Evolutionary conservation across 2,797 vertebrate genomes (phyloP).

Genomic region (Rhodeus uyekii): DNA sequence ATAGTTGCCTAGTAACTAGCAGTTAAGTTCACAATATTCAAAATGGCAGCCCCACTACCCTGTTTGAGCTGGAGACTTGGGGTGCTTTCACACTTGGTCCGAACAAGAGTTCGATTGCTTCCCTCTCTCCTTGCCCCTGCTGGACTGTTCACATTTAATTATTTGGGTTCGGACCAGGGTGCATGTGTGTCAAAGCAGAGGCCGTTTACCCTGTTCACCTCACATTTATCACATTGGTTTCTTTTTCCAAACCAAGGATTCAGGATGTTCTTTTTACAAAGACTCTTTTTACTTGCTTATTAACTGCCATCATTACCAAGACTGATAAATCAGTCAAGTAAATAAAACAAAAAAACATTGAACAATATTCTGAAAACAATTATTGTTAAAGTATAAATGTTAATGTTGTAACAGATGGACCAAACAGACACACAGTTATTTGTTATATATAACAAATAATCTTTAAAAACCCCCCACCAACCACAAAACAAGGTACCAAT

Average conservation of each 20-base stretch:
- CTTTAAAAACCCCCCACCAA: too few relatives aligned
- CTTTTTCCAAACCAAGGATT: too few relatives aligned
- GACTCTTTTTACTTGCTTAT: neutral
- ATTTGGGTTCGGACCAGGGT: neutral
- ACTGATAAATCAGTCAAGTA: neutral
- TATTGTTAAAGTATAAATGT: neutral
- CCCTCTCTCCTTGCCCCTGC: neutral
- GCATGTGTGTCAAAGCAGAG: neutral
- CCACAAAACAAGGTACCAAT: too few relatives aligned
- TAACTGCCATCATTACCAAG: neutral
- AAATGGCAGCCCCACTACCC: neutral
- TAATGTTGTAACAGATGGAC: neutral
- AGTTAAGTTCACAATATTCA: neutral
- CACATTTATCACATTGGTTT: too few relatives aligned
- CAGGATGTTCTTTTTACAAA: neutral
- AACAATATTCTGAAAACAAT: neutral
- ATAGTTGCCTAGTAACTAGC: slow-evolving; percentile 3
- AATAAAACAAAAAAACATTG: neutral
- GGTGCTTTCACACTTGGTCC: neutral
- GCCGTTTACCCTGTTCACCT: too few relatives aligned
- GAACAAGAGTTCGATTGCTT: neutral
- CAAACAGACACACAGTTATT: too few relatives aligned
- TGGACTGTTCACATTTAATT: neutral
- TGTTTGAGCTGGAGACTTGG: neutral
- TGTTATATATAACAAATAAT: too few relatives aligned